These are phyloP conservation scores for Cuculus canorus DNA, from an alignment of 2,797 vertebrate genomes.

Conservation along the genomic window DNA sequence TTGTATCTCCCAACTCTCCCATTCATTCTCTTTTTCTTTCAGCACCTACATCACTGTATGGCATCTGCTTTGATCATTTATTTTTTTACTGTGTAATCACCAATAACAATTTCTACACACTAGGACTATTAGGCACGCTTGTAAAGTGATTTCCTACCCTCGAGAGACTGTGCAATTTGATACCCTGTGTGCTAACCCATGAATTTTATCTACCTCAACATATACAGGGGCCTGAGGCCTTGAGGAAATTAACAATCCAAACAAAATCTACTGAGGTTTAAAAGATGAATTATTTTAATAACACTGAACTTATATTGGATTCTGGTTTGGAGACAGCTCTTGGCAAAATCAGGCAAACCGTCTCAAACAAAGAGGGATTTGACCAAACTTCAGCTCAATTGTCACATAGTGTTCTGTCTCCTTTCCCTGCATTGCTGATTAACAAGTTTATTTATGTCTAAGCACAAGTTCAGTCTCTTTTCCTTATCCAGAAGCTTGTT, in stretches of 20 bases:
- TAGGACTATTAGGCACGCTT: not conserved
- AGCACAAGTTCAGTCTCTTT: not conserved
- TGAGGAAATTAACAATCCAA: conserved; percentile 33
- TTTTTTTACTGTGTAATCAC: not conserved
- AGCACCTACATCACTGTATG: not conserved
- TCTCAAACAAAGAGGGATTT: not conserved
- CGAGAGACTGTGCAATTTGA: not conserved
- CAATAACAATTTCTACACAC: not conserved
- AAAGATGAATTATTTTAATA: not conserved
- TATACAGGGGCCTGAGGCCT: not conserved
- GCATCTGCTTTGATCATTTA: not conserved
- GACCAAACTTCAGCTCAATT: not conserved
- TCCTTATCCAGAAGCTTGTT: conserved; percentile 7
- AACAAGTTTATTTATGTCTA: not conserved
- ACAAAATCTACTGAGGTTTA: conserved; percentile 35
- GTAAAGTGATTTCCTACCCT: conserved; percentile 38
- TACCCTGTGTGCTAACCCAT: conserved; percentile 5
- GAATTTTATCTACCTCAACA: conserved; percentile 21
- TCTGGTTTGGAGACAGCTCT: not conserved
- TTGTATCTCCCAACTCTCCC: not conserved
- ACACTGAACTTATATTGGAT: not conserved
- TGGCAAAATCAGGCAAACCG: not conserved
- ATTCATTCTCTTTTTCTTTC: not conserved
- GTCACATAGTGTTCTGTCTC: not conserved
- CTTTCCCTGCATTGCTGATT: not conserved